phyloP scores from a whole-genome alignment of 2,113 vertebrate species.

The Psilopogon haemacephalus region DNA sequence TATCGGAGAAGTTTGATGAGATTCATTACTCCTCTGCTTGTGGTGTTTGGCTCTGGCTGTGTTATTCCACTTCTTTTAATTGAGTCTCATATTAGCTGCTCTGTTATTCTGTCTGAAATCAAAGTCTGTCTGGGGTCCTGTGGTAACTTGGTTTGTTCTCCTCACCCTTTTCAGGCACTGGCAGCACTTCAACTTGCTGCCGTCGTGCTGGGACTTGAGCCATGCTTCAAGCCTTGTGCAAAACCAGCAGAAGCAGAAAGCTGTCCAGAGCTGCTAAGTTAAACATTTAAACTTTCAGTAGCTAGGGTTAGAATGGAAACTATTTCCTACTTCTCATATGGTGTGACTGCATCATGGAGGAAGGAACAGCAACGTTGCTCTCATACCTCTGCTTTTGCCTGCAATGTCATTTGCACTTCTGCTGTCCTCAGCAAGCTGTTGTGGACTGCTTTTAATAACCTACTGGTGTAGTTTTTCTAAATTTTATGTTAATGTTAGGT shows the following conservation, averaged over 20 bases:
- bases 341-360: not conserved
- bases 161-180: constrained; percentile 6
- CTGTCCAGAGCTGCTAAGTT: constrained; percentile 45
- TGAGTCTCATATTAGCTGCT: not conserved
- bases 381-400: not conserved
- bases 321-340: constrained; percentile 11
- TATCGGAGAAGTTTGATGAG: not conserved
- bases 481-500: not conserved
- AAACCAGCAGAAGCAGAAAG: constrained; percentile 14
- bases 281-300: constrained; percentile 31
- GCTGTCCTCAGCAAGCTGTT: not conserved
- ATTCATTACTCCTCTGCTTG: not conserved
- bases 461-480: not conserved
- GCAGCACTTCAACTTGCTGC: not conserved
- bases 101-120: constrained; percentile 34
- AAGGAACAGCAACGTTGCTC: constrained; percentile 23
- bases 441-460: not conserved
- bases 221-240: not conserved
- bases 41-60: not conserved
- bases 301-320: constrained; percentile 23
- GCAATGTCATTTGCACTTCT: not conserved
- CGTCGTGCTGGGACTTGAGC: not conserved
- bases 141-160: not conserved
- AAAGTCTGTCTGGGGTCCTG: constrained; percentile 33
- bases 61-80: constrained; percentile 25